Evolutionary conservation across 2,113 vertebrate genomes (phyloP).

Genomic region (Osmerus mordax): DNA sequence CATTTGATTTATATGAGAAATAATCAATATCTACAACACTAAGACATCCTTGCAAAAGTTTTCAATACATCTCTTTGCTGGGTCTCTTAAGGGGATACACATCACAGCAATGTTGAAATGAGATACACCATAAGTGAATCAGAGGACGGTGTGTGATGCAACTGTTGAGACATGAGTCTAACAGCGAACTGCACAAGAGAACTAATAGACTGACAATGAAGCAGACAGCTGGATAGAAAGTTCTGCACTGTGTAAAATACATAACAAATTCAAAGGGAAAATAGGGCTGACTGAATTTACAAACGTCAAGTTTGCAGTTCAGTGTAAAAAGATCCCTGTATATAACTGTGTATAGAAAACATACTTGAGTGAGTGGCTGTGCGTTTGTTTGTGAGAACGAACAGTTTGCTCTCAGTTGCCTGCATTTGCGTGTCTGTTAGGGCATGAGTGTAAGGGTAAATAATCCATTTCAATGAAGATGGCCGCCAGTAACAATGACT

Average conservation of each 20-base stretch:
- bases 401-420: constrained; percentile 18
- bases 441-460: constrained; percentile 6
- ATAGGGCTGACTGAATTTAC: constrained; percentile 78
- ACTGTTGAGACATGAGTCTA: constrained; percentile 16
- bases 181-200: constrained; percentile 12
- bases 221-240: constrained; percentile 24
- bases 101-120: neutral
- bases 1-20: no score
- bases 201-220: constrained; percentile 7
- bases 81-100: neutral
- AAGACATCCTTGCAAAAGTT: no score
- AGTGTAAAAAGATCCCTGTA: constrained; percentile 70
- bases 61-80: neutral
- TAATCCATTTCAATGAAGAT: neutral
- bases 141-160: constrained; percentile 7
- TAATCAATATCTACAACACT: no score
- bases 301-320: constrained; percentile 71
- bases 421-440: constrained; percentile 24
- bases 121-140: neutral
- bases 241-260: constrained; percentile 52
- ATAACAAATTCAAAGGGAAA: constrained; percentile 69
- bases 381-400: constrained; percentile 19
- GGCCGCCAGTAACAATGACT: neutral
- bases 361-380: constrained; percentile 40
- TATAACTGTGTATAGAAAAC: constrained; percentile 69